Evolutionary conservation across 2,797 vertebrate species (phyloP).

Genomic region (Anisognathus igniventris): DNA sequence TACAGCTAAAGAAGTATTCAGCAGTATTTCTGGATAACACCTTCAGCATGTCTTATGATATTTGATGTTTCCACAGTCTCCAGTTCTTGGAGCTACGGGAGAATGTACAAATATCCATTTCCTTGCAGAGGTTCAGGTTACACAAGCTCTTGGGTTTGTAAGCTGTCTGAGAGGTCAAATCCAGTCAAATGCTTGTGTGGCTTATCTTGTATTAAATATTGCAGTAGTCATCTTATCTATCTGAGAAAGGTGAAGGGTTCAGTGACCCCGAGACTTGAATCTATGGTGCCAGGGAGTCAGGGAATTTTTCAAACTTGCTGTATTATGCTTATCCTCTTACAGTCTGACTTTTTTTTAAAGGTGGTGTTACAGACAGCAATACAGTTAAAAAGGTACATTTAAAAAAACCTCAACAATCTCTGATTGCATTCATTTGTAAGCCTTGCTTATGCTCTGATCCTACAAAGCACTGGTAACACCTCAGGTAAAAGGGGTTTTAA

Average conservation of each 20-base stretch:
- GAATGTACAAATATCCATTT: constrained; percentile 37
- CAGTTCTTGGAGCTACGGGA: background rate
- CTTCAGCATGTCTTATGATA: background rate
- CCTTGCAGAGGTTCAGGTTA: constrained; percentile 33
- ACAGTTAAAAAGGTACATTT: background rate
- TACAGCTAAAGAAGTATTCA: background rate
- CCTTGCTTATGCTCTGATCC: constrained; percentile 8
- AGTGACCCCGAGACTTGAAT: constrained; percentile 5
- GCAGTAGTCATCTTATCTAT: constrained; percentile 57
- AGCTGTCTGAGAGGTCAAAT: constrained; percentile 60
- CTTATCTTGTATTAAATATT: constrained; percentile 63
- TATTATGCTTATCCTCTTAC: constrained; percentile 47
- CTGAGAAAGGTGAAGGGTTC: constrained; percentile 51
- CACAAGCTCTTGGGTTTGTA: constrained; percentile 48
- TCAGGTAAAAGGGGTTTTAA: background rate
- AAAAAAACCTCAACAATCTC: background rate
- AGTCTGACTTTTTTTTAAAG: background rate
- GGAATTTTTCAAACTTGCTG: constrained; percentile 45
- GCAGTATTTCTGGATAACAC: background rate
- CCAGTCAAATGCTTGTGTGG: constrained; percentile 55
- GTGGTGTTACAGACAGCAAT: background rate
- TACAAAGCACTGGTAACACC: background rate
- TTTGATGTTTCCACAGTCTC: background rate
- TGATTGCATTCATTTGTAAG: constrained; percentile 33
- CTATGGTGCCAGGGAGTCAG: constrained; percentile 12